Conservation (phyloP, 2,797 vertebrate genomes). For the Danio kyathit region DNA sequence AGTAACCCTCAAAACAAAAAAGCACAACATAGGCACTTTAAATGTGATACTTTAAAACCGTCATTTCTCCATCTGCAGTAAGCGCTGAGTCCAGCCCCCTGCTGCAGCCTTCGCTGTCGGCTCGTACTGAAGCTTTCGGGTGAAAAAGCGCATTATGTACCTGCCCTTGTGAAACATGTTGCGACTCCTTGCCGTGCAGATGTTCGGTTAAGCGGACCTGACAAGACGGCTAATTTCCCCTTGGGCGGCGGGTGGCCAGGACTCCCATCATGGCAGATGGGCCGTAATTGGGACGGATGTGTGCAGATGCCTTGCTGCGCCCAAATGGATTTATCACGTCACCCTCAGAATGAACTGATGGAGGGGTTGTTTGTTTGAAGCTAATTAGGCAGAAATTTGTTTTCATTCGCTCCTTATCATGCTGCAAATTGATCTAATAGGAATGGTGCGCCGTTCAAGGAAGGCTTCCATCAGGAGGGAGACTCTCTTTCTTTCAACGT, state of each 20-base stretch:
- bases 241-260: constrained; percentile 72
- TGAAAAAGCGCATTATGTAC: constrained; percentile 33
- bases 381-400: constrained; percentile 95
- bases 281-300: constrained; percentile 82
- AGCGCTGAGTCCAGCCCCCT: neutral
- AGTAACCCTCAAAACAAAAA: no score
- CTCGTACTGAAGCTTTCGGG: neutral
- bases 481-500: neutral
- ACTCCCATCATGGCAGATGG: constrained; percentile 86
- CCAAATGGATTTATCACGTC: constrained; percentile 87
- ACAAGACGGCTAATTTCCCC: constrained; percentile 83
- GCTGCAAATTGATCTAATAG: constrained; percentile 76
- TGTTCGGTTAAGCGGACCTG: constrained; percentile 79
- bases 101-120: neutral
- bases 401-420: constrained; percentile 82
- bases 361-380: constrained; percentile 87
- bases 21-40: no score
- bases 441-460: constrained; percentile 60
- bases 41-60: neutral
- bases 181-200: constrained; percentile 72
- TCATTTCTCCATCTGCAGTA: constrained; percentile 3
- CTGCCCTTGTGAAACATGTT: constrained; percentile 53
- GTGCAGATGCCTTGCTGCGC: constrained; percentile 85
- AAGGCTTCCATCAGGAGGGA: constrained; percentile 24
- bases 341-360: constrained; percentile 83